phyloP scores from a whole-genome alignment of 2,113 vertebrate species.

The Chionis minor region DNA sequence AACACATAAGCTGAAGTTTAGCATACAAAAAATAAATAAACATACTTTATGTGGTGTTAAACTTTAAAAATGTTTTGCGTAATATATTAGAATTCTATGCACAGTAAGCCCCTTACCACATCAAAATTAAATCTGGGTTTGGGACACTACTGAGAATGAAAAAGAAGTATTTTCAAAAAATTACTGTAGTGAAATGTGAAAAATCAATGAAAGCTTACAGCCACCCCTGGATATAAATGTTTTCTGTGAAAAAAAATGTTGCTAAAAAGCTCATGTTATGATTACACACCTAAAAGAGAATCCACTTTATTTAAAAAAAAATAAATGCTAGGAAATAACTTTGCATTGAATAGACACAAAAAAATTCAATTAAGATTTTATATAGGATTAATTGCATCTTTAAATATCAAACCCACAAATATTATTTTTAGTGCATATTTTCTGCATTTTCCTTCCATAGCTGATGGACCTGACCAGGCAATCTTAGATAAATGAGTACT shows the following conservation, averaged over 20 bases:
- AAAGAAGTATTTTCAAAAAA: conserved; percentile 8
- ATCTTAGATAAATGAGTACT: background rate
- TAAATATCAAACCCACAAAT: background rate
- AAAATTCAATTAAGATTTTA: background rate
- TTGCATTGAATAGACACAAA: background rate
- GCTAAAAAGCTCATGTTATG: background rate
- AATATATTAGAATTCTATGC: conserved; percentile 15
- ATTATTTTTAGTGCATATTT: background rate
- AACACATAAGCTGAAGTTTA: background rate
- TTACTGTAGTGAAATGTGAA: conserved; percentile 32
- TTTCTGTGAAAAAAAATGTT: conserved; percentile 3
- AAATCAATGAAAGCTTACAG: conserved; percentile 62
- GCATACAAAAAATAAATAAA: background rate
- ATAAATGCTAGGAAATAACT: background rate
- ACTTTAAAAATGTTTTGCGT: background rate
- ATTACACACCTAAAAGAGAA: background rate
- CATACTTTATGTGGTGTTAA: background rate
- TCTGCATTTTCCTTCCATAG: background rate
- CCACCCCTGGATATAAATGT: background rate
- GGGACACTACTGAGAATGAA: background rate
- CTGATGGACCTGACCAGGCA: background rate
- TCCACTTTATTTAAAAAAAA: background rate
- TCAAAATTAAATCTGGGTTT: conserved; percentile 44
- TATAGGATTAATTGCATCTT: background rate
- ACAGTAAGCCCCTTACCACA: background rate